Percentiles rank a stretch among this genome's conserved stretches.
These are phyloP conservation scores for Chrysemys picta DNA, from an alignment of 2,113 vertebrate genomes.

Conservation along the genomic window DNA sequence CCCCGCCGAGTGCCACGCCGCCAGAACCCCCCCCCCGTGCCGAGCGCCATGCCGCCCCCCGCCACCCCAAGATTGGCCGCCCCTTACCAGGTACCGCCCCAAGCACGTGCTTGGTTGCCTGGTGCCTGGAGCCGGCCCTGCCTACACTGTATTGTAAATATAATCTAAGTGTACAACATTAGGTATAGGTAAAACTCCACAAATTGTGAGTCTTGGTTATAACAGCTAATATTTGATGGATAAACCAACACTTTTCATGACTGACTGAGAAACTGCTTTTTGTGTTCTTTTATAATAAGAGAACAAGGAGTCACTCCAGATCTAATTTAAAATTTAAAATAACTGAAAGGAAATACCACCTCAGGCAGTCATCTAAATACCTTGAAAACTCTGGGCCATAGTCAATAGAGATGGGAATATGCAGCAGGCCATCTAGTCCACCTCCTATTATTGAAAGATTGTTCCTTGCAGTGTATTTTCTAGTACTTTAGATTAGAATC, in stretches of 20 bases:
- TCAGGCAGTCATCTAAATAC: background rate
- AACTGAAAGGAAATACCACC: rapidly evolving
- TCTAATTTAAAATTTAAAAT: background rate
- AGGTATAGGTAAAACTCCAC: background rate
- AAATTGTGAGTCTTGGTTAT: background rate
- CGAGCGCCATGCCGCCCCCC: no score
- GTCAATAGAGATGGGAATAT: background rate
- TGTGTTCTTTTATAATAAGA: background rate
- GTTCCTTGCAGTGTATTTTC: rapidly evolving
- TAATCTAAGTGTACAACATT: no score
- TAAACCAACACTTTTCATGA: background rate
- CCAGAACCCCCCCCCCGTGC: no score
- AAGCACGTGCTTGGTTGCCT: no score
- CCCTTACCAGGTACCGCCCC: no score
- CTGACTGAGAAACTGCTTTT: background rate
- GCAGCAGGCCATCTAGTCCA: rapidly evolving
- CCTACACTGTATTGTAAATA: no score
- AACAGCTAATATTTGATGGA: background rate
- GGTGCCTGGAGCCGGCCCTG: no score
- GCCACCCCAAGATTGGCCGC: no score
- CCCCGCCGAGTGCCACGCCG: no score
- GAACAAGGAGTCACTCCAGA: background rate
- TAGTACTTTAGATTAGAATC: background rate
- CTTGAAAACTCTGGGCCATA: no score
- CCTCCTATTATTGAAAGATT: background rate